These are phyloP conservation scores for Polydrusus pterygomalis DNA, from an alignment of 2,888 invertebrate species.

Conservation along the genomic window DNA sequence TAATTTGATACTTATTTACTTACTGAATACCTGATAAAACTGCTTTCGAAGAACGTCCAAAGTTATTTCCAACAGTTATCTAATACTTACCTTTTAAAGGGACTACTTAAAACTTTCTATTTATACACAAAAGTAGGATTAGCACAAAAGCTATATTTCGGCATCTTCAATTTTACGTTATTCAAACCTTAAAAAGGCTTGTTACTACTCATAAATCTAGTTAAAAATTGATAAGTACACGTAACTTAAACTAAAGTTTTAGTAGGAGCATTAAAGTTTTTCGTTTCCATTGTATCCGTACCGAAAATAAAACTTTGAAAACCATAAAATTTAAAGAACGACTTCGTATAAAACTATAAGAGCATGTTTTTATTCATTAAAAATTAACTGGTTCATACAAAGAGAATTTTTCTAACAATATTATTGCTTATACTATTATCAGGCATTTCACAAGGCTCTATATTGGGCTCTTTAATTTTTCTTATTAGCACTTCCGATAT, in stretches of 20 bases:
- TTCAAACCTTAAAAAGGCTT: neutral
- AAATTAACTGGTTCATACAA: neutral
- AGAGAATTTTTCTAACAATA: no score
- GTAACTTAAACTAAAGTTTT: slow-evolving; percentile 2
- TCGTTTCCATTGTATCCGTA: slow-evolving; percentile 8
- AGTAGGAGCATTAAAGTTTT: slow-evolving; percentile 4
- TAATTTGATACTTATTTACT: neutral
- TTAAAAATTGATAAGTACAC: slow-evolving; percentile 13
- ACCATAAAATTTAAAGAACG: slow-evolving; percentile 10
- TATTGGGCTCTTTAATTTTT: no score
- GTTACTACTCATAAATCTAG: neutral
- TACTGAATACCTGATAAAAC: no score
- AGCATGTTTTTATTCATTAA: neutral
- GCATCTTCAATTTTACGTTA: neutral
- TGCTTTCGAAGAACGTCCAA: neutral
- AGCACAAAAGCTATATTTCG: neutral
- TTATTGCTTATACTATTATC: no score
- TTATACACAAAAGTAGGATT: neutral
- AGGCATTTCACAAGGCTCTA: no score
- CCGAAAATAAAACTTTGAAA: neutral
- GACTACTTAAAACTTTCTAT: neutral
- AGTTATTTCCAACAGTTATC: neutral
- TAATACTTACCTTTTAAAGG: no score
- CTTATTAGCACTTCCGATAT: no score
- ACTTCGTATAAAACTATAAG: slow-evolving; percentile 2